Base-by-base conservation (phyloP, 2,888 invertebrate genomes). In the Eueremaeus valkanovi region DNA sequence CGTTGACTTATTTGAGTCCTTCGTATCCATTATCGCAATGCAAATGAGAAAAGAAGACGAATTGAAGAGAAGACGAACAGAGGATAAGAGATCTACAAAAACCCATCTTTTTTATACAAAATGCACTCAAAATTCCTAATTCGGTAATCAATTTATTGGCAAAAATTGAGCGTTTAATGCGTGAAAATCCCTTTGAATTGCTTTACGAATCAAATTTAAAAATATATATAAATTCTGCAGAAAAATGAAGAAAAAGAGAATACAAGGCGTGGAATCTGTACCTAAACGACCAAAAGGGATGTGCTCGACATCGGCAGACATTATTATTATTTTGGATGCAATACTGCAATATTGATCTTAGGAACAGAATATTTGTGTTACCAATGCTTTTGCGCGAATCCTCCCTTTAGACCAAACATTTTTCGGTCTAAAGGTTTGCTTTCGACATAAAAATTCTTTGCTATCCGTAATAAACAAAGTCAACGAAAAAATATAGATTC, bases 401-500 rank as follows among this genome's bases (percentile, higher is more conserved):
- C 66, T 66, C 66, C 66, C 66, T 66, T 66, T n/a, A 36, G 9
- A 66, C 21, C 33, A 66, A n/a, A 36, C 66, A 66, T 66, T 66
- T 66, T 36, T 66, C 3, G 61, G 61, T n/a, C 61, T 31, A 61
- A 61, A 61, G 61, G 61, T 61, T 61, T 61, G 61, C 3, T 61
- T n/a, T 61, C n/a, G 61, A 61, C 11, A 36, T 33, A 66, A 33
- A 33, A 66, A 27, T 66, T 51, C 13, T 66, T 66, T 9, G n/a
- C 8, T n/a, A n/a, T 31, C 61, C 8, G 11, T 36, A 66, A 66
- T 66, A 66, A 66, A 66, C 66, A 33, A 36, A 61, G 24, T 61
- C n/a, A 61, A 61, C 9, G 3, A n/a, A n/a, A 61, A 61, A 31
- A 66, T 66, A 66, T 66, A 66, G 33, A 66, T 66, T 36, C 66